Conservation (phyloP, 1,140 invertebrate genomes). For the Ceratosolen solmsi region DNA sequence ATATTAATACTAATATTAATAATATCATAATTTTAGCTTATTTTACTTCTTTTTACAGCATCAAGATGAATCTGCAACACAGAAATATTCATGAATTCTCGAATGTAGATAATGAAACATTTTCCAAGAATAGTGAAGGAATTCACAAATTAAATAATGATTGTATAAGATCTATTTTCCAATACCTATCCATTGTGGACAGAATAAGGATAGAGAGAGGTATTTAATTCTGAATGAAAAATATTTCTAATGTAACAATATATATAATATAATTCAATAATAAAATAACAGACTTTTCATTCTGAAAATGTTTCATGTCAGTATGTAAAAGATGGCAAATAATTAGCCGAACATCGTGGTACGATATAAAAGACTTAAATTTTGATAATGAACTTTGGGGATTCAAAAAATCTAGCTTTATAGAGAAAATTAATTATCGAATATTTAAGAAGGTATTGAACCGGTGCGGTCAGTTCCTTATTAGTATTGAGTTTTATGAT, state of each 20-base stretch:
- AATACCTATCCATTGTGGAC: conserved; percentile 31
- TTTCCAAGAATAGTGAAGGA: neutral
- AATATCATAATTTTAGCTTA: no score
- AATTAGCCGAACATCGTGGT: conserved; percentile 24
- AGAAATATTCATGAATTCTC: neutral
- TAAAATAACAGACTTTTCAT: neutral
- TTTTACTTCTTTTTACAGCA: neutral
- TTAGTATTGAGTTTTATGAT: neutral
- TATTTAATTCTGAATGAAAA: neutral
- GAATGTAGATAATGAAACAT: neutral
- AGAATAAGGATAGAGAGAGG: conserved; percentile 37
- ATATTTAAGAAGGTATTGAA: conserved; percentile 21
- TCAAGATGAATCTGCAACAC: neutral
- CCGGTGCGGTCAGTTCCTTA: conserved; percentile 18
- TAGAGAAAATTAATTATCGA: neutral
- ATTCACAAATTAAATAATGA: conserved; percentile 42
- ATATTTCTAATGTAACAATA: no score
- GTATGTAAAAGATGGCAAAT: conserved; percentile 34
- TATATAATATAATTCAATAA: neutral
- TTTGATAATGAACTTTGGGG: conserved; percentile 30
- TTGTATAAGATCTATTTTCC: conserved; percentile 33
- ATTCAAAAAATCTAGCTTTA: neutral
- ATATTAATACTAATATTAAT: no score
- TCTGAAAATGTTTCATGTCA: neutral
- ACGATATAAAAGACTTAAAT: neutral